Conservation (phyloP, 2,797 vertebrate genomes). For the Spinibarbus caldwelli region DNA sequence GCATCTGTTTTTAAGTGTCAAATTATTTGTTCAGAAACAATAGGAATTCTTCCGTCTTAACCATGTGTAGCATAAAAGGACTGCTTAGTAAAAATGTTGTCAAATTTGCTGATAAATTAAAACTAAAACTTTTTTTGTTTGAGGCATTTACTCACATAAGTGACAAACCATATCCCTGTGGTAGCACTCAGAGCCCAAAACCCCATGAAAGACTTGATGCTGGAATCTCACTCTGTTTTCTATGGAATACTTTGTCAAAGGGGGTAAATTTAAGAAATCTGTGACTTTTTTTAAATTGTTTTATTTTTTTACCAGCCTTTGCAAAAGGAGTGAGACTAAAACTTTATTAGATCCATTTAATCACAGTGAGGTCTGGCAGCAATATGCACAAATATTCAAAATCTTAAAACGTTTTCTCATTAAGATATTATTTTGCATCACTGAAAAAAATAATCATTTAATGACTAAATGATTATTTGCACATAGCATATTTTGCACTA, state of each 20-base stretch:
- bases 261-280: not conserved
- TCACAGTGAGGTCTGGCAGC: not conserved
- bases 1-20: conserved; percentile 40
- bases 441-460: too few relatives aligned
- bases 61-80: not conserved
- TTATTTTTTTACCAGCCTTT: conserved; percentile 18
- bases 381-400: not conserved
- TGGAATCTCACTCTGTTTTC: not conserved
- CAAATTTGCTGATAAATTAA: conserved; percentile 38
- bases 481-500: too few relatives aligned
- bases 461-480: too few relatives aligned
- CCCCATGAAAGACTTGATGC: not conserved
- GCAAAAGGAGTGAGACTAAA: not conserved
- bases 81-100: conserved; percentile 22
- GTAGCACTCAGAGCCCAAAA: not conserved
- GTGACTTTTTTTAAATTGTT: too few relatives aligned
- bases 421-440: not conserved
- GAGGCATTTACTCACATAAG: not conserved
- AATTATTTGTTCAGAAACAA: conserved; percentile 12
- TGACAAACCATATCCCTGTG: not conserved
- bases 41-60: conserved; percentile 30
- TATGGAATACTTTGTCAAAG: not conserved
- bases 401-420: not conserved
- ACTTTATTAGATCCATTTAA: not conserved
- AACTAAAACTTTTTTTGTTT: conserved; percentile 1